Conservation (phyloP, 2,888 invertebrate genomes). For the Hemistola chrysoprasaria region DNA sequence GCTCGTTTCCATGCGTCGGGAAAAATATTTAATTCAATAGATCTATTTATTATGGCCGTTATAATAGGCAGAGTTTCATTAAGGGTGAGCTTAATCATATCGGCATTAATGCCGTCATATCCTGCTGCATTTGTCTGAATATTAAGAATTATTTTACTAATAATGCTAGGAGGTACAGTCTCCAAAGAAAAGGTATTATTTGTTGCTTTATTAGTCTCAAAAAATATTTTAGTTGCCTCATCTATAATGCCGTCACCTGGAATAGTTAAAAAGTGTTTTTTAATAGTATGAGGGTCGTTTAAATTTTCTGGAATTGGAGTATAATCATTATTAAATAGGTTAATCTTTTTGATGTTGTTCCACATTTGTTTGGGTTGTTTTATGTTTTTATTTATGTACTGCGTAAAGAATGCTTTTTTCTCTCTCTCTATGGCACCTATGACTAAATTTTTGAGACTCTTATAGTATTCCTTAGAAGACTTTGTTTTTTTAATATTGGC, state of each 20-base stretch:
- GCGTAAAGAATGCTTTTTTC: not conserved
- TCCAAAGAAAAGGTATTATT: not conserved
- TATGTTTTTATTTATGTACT: not conserved
- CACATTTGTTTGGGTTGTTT: not conserved
- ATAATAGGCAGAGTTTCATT: no score
- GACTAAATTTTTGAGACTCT: not conserved
- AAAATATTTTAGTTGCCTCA: not conserved
- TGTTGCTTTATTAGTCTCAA: not conserved
- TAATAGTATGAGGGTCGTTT: constrained; percentile 4
- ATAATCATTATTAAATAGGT: no score
- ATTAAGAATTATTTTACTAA: no score
- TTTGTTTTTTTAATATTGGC: not conserved
- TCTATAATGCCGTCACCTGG: no score
- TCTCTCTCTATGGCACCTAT: not conserved
- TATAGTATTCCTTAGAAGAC: not conserved
- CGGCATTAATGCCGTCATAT: no score
- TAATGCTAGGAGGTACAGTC: not conserved
- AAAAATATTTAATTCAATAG: constrained; percentile 1
- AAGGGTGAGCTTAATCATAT: no score
- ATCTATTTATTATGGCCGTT: not conserved
- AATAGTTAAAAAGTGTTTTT: constrained; percentile 2
- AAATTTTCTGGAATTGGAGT: no score
- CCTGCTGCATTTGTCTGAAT: no score
- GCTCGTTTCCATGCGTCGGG: constrained; percentile 6
- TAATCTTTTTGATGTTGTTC: not conserved